Percentiles rank a stretch among this genome's conserved stretches.
Conservation (phyloP, 2,113 vertebrate genomes). For the Nymphicus hollandicus region DNA sequence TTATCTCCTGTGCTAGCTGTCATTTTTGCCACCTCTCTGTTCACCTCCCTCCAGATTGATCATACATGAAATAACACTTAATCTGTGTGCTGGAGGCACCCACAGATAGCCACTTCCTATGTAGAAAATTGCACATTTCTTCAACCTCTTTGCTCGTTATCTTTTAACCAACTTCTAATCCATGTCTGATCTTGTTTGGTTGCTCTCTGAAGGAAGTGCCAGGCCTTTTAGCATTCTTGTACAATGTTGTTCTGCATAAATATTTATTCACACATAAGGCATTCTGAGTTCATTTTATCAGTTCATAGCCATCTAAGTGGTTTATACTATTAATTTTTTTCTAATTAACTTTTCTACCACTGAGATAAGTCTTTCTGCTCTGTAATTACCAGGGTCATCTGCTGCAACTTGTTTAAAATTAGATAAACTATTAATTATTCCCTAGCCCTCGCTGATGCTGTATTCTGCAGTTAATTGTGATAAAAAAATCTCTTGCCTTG, state of each 20-base stretch:
- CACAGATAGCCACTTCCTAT: not conserved
- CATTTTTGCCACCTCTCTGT: not conserved
- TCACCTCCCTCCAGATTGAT: not conserved
- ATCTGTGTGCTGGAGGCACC: not conserved
- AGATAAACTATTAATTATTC: constrained; percentile 14
- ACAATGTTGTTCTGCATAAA: not conserved
- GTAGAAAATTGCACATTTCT: not conserved
- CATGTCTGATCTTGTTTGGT: not conserved
- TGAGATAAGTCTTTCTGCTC: constrained; percentile 9
- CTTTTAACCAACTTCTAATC: not conserved
- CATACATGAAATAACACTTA: not conserved
- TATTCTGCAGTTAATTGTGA: not conserved
- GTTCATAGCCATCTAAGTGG: not conserved
- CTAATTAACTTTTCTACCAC: constrained; percentile 24
- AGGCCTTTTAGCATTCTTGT: not conserved
- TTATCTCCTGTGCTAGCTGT: not conserved
- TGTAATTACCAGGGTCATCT: constrained; percentile 29
- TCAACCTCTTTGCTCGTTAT: not conserved
- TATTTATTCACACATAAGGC: constrained; percentile 7
- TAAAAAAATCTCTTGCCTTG: not conserved
- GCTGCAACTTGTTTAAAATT: not conserved
- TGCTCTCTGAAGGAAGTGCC: not conserved
- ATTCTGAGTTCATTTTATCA: not conserved
- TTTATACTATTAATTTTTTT: constrained; percentile 21
- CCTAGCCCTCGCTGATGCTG: not conserved